These are phyloP conservation scores for Vanessa tameamea DNA, from an alignment of 1,140 invertebrate species.

Conservation along the genomic window DNA sequence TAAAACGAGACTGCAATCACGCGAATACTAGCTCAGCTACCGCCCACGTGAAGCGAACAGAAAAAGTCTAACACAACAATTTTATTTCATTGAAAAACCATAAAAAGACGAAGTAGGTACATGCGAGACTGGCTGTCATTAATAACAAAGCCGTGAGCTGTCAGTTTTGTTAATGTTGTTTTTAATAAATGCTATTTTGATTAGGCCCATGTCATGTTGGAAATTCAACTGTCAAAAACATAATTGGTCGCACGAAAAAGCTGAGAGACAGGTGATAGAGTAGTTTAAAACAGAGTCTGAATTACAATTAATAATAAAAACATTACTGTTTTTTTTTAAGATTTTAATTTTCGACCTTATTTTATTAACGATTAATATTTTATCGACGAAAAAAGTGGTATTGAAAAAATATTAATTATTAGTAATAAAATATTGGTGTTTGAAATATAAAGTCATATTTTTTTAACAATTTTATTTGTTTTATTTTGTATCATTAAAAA, in stretches of 20 bases:
- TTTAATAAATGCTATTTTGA: slow-evolving; percentile 82
- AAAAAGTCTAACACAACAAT: slow-evolving; percentile 60
- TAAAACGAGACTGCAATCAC: slow-evolving; percentile 70
- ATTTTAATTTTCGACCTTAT: too few species aligned
- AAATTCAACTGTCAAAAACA: slow-evolving; percentile 81
- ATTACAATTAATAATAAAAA: slow-evolving; percentile 1
- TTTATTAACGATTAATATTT: too few species aligned
- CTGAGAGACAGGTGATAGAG: slow-evolving; percentile 61
- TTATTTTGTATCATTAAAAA: not conserved
- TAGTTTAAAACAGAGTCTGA: slow-evolving; percentile 52
- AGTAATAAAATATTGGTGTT: not conserved
- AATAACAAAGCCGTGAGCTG: slow-evolving; percentile 77
- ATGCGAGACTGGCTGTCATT: slow-evolving; percentile 61
- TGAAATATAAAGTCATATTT: not conserved
- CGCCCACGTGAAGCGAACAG: slow-evolving; percentile 57
- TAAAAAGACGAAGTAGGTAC: slow-evolving; percentile 56
- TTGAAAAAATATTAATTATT: not conserved
- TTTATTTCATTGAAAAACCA: slow-evolving; percentile 63
- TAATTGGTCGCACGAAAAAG: slow-evolving; percentile 79
- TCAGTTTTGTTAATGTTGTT: slow-evolving; percentile 74
- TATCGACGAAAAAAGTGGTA: not conserved
- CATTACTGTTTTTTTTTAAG: not conserved
- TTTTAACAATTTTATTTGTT: not conserved
- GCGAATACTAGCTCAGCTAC: slow-evolving; percentile 52
- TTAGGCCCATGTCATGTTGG: slow-evolving; percentile 81